Percentiles rank a stretch among this genome's conserved stretches.
Conservation (phyloP, 2,113 vertebrate genomes). For the Pseudorhombus dupliciocellatus region DNA sequence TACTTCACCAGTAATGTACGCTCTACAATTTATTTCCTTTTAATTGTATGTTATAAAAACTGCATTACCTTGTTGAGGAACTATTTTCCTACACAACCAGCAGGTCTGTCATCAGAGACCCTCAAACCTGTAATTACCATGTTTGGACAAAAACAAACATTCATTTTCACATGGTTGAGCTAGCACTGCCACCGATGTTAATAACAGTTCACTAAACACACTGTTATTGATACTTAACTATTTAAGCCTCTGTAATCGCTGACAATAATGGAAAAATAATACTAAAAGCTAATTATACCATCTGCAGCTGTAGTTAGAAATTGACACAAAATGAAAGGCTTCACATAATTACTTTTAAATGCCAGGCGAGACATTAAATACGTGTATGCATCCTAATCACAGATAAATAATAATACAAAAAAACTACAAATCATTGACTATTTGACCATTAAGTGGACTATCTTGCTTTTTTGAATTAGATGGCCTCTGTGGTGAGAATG, state of each 20-base stretch:
- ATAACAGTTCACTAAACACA: constrained; percentile 4
- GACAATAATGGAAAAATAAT: constrained; percentile 3
- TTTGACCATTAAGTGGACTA: constrained; percentile 18
- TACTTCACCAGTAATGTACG: constrained; percentile 2
- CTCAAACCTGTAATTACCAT: constrained; percentile 27
- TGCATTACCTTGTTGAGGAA: background rate
- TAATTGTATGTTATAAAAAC: background rate
- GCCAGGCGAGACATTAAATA: background rate
- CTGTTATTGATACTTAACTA: constrained; percentile 17
- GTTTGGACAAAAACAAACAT: constrained; percentile 36
- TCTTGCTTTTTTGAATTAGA: constrained; percentile 56
- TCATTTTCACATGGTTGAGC: constrained; percentile 7
- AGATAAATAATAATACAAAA: constrained; percentile 10
- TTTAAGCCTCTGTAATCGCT: constrained; percentile 10
- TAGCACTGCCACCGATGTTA: background rate
- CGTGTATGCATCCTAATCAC: background rate
- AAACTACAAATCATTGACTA: constrained; percentile 23
- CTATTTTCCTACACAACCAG: background rate
- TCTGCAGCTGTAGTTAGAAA: background rate
- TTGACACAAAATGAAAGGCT: background rate
- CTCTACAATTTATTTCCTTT: background rate
- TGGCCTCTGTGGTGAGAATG: constrained; percentile 50
- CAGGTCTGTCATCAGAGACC: constrained; percentile 2
- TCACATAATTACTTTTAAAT: constrained; percentile 14
- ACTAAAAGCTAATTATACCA: background rate